These are phyloP conservation scores for Chionoecetes opilio DNA, from an alignment of 1,140 invertebrate species.

Conservation along the genomic window DNA sequence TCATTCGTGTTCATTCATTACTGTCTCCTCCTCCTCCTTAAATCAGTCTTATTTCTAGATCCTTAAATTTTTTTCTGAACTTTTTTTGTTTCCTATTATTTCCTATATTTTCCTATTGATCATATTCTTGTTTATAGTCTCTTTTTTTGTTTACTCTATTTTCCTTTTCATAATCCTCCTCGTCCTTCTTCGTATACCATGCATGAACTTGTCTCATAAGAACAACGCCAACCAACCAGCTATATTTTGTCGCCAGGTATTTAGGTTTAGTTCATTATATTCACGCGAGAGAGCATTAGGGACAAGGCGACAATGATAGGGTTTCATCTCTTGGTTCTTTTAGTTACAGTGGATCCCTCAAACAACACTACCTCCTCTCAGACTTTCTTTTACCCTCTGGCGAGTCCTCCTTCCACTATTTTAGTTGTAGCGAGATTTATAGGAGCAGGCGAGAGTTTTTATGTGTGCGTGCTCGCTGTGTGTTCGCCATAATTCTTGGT, in stretches of 20 bases:
- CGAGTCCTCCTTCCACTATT: not conserved
- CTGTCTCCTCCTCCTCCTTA: no score
- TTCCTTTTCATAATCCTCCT: no score
- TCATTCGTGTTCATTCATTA: no score
- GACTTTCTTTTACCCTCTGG: not conserved
- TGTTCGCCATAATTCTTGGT: conserved; percentile 18
- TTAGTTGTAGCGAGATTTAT: conserved; percentile 22
- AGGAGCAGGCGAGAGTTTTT: not conserved
- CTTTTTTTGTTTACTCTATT: no score
- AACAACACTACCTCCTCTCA: not conserved
- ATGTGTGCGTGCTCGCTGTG: not conserved
- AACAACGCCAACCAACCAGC: not conserved
- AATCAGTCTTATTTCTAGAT: no score
- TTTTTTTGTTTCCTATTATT: no score
- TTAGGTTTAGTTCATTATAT: not conserved
- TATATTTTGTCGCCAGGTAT: not conserved
- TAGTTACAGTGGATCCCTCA: not conserved
- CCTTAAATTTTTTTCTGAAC: no score
- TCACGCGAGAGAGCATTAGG: not conserved
- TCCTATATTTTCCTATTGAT: not conserved
- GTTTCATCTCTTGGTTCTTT: not conserved
- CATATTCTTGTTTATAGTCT: no score
- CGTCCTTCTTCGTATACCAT: no score
- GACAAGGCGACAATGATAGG: not conserved
- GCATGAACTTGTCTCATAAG: not conserved